Evolutionary conservation across 1,140 invertebrate species (phyloP), one percentile per base, ranked within the genome.

Genomic region (Phymorhynchus buccinoides): DNA sequence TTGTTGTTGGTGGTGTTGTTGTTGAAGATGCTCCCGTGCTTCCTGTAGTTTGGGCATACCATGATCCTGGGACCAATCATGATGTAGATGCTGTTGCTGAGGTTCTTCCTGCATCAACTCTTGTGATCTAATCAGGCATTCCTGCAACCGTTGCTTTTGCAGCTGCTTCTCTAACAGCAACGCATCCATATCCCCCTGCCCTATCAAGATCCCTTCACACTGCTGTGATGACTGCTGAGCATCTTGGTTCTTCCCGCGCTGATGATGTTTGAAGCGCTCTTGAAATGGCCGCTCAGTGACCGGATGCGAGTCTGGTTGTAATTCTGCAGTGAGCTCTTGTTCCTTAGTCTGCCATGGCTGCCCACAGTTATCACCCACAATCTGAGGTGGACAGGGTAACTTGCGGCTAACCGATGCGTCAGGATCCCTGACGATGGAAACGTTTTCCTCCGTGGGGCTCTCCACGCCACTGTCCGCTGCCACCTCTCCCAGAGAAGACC

Each of bases 11-110:
- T 9, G 48, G 2, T 52, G 48, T 14, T 2, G 48, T 52, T 52
- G 48, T 14, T 9, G 48, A 52, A 14, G 48, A 52, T 52, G 48
- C 12, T 52, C 48, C 22, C 22, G 12, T 52, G 48, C 48, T 18
- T 52, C 12, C 48, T 52, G 48, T 18, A 9, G 48, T 18, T 9
- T 18, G 48, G 12, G 48, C 22, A n/a, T 52, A 18, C 48, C 48
- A 52, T 52, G 12, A 14, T 52, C 48, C 22, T 52, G 48, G 22
- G 4, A 44, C 37, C 1, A 22, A 6, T 18, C 39, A 12, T 80
- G 39, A 6, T 39, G 52, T 4, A 37, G 80, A 12, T 82, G 80
- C 39, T 68, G 80, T n/a, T 82, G 80, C 12, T 78, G 75, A 22
- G 35, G 75, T 27, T 78, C 39, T 41, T 78, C 32, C 75, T 16